phyloP scores from a whole-genome alignment of 2,113 vertebrate species.

The Argyrosomus japonicus region DNA sequence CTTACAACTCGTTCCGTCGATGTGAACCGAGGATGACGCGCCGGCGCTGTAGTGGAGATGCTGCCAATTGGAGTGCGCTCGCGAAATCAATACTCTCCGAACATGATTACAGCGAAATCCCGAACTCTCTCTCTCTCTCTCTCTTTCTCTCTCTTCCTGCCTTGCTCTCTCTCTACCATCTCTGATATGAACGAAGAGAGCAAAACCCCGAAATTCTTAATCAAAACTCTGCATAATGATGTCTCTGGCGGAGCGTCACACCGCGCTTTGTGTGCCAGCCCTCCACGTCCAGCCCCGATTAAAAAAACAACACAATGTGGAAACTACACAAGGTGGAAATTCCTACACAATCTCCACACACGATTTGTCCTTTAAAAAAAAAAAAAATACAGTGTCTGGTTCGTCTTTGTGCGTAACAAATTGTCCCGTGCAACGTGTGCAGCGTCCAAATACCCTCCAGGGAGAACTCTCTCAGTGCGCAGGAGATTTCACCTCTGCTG shows the following conservation, averaged over 20 bases:
- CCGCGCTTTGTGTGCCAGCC: slow-evolving; percentile 54
- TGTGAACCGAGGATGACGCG: slow-evolving; percentile 83
- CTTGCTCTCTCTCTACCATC: slow-evolving; percentile 23
- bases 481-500: slow-evolving; percentile 65
- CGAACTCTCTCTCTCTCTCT: slow-evolving; percentile 46
- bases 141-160: not conserved
- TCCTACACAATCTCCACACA: slow-evolving; percentile 17
- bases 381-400: not conserved
- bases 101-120: slow-evolving; percentile 79
- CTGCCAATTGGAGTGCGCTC: slow-evolving; percentile 83
- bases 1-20: slow-evolving; percentile 81
- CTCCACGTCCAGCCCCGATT: slow-evolving; percentile 30
- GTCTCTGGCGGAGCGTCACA: slow-evolving; percentile 50
- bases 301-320: not conserved
- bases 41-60: slow-evolving; percentile 80
- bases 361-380: slow-evolving; percentile 1
- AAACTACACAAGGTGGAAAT: slow-evolving; percentile 26
- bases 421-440: slow-evolving; percentile 39
- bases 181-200: slow-evolving; percentile 24
- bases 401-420: slow-evolving; percentile 47
- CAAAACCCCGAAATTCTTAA: slow-evolving; percentile 47
- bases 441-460: slow-evolving; percentile 62
- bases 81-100: slow-evolving; percentile 79
- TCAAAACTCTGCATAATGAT: slow-evolving; percentile 63
- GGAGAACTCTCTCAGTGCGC: slow-evolving; percentile 40